These are phyloP conservation scores for Pionites leucogaster DNA, from an alignment of 2,113 vertebrate genomes.

Conservation along the genomic window DNA sequence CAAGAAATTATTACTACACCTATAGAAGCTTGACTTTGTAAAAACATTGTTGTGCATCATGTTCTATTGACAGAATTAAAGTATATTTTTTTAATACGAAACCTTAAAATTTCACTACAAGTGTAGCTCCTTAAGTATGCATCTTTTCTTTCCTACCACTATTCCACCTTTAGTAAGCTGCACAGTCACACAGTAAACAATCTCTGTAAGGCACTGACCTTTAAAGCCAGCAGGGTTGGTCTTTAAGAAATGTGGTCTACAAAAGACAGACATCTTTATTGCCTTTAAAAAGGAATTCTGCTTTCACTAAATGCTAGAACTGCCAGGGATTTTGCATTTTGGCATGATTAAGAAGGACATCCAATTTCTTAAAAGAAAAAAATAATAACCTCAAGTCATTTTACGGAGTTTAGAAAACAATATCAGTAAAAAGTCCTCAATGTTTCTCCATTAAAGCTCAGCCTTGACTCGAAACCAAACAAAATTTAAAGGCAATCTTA, in stretches of 20 bases:
- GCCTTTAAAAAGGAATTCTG: not conserved
- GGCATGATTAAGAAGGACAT: not conserved
- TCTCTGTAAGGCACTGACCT: not conserved
- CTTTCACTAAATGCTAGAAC: not conserved
- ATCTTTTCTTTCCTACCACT: not conserved
- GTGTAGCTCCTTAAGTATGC: not conserved
- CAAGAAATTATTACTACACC: not conserved
- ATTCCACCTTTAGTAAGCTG: not conserved
- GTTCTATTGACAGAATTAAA: not conserved
- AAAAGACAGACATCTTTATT: not conserved
- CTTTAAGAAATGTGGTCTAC: not conserved
- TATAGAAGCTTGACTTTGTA: not conserved
- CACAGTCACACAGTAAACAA: not conserved
- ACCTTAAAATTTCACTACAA: not conserved
- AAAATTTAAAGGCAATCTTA: not conserved
- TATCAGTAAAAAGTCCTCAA: not conserved
- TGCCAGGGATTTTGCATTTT: not conserved
- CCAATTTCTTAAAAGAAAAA: not conserved
- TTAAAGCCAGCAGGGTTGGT: not conserved
- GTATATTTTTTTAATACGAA: not conserved
- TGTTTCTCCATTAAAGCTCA: not conserved
- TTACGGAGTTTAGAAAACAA: not conserved
- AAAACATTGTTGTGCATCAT: not conserved
- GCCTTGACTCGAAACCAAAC: not conserved
- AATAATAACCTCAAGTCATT: not conserved